Percentiles rank a stretch among this genome's conserved stretches.
Evolutionary conservation across 1,140 invertebrate genomes (phyloP).

Genomic region (Paralvinella palmiformis): DNA sequence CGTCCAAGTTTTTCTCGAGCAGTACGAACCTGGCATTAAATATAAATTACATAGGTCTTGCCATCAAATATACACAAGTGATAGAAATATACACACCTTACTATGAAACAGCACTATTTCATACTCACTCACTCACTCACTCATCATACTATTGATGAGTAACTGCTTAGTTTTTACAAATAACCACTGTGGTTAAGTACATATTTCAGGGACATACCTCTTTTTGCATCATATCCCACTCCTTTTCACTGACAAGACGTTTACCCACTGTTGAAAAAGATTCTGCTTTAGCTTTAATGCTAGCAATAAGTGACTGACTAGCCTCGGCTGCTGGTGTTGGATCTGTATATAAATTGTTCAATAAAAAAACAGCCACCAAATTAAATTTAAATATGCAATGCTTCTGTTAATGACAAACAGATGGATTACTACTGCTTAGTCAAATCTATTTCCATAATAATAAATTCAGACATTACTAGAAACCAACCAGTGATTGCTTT

Average conservation of each 20-base stretch:
- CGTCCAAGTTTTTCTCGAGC: conserved; percentile 48
- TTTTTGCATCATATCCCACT: conserved; percentile 51
- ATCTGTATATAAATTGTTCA: no score
- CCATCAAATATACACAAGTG: no score
- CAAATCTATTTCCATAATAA: not conserved
- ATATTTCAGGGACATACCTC: conserved; percentile 36
- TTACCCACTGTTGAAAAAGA: conserved; percentile 37
- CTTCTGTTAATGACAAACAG: no score
- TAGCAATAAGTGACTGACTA: conserved; percentile 38
- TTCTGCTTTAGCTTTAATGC: conserved; percentile 31
- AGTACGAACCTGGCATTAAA: conserved; percentile 13
- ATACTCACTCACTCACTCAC: no score
- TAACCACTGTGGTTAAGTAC: not conserved
- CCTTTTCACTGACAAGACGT: conserved; percentile 50
- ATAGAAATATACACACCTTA: no score
- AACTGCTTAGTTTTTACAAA: no score
- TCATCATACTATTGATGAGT: no score
- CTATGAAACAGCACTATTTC: no score
- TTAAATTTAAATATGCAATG: no score
- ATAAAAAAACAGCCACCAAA: no score
- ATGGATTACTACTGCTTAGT: no score
- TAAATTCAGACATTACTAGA: not conserved
- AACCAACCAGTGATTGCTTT: conserved; percentile 47
- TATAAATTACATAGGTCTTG: no score
- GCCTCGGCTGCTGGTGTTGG: conserved; percentile 47